These are phyloP conservation scores for Salminus brasiliensis DNA, from an alignment of 2,113 vertebrate genomes.

Conservation along the genomic window DNA sequence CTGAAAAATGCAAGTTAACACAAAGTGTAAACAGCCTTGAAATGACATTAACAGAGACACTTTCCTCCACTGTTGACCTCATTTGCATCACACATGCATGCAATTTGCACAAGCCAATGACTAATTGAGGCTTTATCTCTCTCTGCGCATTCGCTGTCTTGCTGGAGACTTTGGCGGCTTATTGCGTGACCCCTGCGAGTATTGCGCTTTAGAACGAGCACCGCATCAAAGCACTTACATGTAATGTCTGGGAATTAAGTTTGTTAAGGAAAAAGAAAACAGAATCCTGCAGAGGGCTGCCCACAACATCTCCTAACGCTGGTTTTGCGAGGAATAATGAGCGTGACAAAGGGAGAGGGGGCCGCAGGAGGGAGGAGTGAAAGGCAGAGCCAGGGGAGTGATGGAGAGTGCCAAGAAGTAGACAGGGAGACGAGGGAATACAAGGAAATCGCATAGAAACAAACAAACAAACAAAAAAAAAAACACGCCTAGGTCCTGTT, in stretches of 20 bases:
- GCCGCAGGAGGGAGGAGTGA: conserved; percentile 29
- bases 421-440: conserved; percentile 19
- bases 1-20: no score
- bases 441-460: not conserved
- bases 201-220: conserved; percentile 22
- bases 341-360: conserved; percentile 2
- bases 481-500: not conserved
- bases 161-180: conserved; percentile 22
- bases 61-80: conserved; percentile 38
- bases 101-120: conserved; percentile 50
- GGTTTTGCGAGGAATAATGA: conserved; percentile 36
- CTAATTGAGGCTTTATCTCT: conserved; percentile 50
- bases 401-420: conserved; percentile 35
- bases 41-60: not conserved
- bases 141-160: conserved; percentile 24
- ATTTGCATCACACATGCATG: conserved; percentile 22
- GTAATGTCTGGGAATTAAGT: conserved; percentile 46
- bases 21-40: no score
- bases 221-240: conserved; percentile 42
- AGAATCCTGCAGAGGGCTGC: conserved; percentile 5
- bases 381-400: not conserved
- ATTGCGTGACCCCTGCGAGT: conserved; percentile 16
- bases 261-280: conserved; percentile 28
- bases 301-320: conserved; percentile 18
- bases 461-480: conserved; percentile 28